Evolutionary conservation across 2,113 vertebrate species (phyloP), one percentile per base, ranked within the genome.

Genomic region (Proterorhinus semilunaris): DNA sequence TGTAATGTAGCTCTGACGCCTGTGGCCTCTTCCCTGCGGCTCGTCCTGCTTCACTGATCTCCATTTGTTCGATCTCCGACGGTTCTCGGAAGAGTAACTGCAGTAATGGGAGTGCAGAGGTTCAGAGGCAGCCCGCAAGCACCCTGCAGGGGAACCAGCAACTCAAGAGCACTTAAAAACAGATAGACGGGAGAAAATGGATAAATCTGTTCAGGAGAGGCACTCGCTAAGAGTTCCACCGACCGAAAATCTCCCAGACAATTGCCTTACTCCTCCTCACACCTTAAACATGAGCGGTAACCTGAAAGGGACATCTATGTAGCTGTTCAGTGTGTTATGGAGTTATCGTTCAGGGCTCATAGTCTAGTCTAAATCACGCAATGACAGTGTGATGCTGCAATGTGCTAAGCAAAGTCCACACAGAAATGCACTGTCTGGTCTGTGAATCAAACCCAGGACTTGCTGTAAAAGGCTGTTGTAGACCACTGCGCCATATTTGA

Each of bases 41-140:
- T 53, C 75, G 87, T 82, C 86, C 75, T 76, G 86, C 83, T 43
- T 82, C 85, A 81, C 69, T 70, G 74, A 83, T 85, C 77, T 63
- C 65, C 73, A 57, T 79, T 74, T 21, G 51, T 71, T 82, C 71
- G 62, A 79, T 85, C 88, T 27, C 79, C 80, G 79, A 71, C 78
- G 70, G 77, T 75, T 83, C 83, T 83, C 75, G 8, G 62, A 83
- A 87, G 79, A 79, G 74, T 52, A 68, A 76, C 71, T 81, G 75
- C 79, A 76, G 83, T 80, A 83, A 87, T 87, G 83, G 77, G 74
- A 82, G 77, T 66, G 52, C 66, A 81, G 80, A 72, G 75, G 75
- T 69, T 82, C 48, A 48, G 75, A 69, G n/a, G 68, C 57, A 68
- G 61, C 67, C 63, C 58, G 53, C 61, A 5, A 46, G 74, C 10